Conservation (phyloP, 2,797 vertebrate species). For the Buphagus erythrorhynchus region DNA sequence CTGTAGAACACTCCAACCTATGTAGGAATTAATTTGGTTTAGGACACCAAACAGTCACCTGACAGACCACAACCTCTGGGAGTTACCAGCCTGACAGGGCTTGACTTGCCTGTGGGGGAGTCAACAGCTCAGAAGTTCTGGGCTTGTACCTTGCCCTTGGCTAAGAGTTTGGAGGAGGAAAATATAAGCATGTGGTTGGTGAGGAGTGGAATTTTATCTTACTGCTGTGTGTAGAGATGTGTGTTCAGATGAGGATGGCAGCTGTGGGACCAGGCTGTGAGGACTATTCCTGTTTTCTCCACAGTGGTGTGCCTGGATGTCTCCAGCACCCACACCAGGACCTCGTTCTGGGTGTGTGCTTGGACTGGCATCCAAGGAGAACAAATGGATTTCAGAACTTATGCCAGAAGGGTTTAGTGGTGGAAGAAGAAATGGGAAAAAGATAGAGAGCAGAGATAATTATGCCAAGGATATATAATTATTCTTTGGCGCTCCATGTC, state of each 20-base stretch:
- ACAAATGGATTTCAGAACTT: neutral
- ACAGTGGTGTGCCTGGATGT: accelerated
- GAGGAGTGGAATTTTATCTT: neutral
- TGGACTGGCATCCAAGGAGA: neutral
- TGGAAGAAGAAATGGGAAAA: neutral
- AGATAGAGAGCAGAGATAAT: neutral
- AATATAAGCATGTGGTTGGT: neutral
- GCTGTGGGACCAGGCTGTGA: neutral
- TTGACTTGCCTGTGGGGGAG: neutral
- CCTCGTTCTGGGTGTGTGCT: accelerated
- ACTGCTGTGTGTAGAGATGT: neutral
- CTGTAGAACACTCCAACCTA: neutral
- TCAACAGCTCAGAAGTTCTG: neutral
- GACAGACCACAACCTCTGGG: neutral
- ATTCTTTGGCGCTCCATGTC: neutral
- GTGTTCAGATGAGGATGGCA: neutral
- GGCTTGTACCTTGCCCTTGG: neutral
- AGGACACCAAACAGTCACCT: neutral
- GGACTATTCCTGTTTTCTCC: neutral
- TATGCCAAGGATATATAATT: constrained; percentile 24
- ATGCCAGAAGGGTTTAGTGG: neutral
- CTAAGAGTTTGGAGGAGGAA: neutral
- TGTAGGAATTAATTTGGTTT: neutral
- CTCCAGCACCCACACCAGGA: neutral
- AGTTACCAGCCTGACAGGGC: neutral